Percentiles rank a stretch among this genome's conserved stretches.
phyloP scores from a whole-genome alignment of 2,888 invertebrate genomes.

The Pachycephus smyrnensis region DNA sequence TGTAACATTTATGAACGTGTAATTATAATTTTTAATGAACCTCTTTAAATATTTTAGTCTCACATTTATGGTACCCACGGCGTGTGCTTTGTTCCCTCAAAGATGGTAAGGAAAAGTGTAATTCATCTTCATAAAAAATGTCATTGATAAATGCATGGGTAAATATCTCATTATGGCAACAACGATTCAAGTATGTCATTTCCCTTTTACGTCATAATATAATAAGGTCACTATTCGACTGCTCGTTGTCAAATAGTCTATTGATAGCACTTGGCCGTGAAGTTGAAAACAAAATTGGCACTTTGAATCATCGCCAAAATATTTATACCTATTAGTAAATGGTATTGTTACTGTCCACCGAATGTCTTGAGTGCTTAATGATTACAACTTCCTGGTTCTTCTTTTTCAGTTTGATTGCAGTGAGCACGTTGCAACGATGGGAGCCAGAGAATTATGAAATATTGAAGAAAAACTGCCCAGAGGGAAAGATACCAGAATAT shows the following conservation, averaged over 20 bases:
- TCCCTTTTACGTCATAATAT: not conserved
- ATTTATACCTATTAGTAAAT: not conserved
- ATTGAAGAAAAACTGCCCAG: slow-evolving; percentile 75
- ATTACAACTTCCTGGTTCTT: slow-evolving; percentile 20
- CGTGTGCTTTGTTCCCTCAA: slow-evolving; percentile 88
- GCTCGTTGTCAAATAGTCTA: not conserved
- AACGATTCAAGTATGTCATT: not conserved
- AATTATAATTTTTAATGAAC: slow-evolving; percentile 18
- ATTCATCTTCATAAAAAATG: slow-evolving; percentile 11
- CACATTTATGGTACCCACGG: slow-evolving; percentile 87
- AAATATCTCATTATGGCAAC: not conserved
- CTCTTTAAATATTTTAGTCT: slow-evolving; percentile 72
- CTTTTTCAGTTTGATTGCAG: slow-evolving; percentile 76
- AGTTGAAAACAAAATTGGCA: not conserved
- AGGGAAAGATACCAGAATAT: slow-evolving; percentile 75
- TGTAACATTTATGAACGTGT: slow-evolving; percentile 5
- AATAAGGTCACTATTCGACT: not conserved
- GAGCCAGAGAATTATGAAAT: slow-evolving; percentile 81
- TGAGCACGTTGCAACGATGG: slow-evolving; percentile 77
- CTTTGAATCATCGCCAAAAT: not conserved
- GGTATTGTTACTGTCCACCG: not conserved
- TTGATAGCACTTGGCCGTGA: not conserved
- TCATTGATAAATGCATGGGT: not conserved
- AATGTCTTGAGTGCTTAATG: not conserved
- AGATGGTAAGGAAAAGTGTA: slow-evolving; percentile 74